Conservation (phyloP, 2,797 vertebrate species). For the Parauchenoglanis ngamensis region DNA sequence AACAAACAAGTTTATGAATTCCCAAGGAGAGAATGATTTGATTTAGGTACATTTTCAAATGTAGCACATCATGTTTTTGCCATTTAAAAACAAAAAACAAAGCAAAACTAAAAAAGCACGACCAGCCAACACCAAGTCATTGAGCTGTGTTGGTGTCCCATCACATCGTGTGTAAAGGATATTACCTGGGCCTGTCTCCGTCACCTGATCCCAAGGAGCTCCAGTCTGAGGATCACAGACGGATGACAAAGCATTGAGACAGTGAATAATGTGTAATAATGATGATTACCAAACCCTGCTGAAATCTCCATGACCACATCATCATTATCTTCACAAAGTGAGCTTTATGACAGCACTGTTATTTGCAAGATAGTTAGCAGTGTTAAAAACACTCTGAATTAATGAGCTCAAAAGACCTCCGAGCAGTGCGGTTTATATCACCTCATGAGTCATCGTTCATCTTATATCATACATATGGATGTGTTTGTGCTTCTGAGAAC, state of each 20-base stretch:
- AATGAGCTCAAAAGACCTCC: slow-evolving; percentile 21
- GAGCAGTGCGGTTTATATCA: background rate
- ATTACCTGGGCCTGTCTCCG: background rate
- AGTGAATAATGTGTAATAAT: background rate
- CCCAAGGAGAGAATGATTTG: background rate
- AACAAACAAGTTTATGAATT: background rate
- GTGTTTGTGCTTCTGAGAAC: background rate
- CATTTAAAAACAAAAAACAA: background rate
- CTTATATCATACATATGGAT: slow-evolving; percentile 17
- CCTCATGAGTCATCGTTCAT: slow-evolving; percentile 1
- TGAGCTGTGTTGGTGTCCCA: background rate
- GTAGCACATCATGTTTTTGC: background rate
- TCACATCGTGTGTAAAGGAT: background rate
- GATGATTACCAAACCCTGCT: background rate
- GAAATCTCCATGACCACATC: background rate
- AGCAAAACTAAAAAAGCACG: no score
- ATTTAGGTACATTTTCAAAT: background rate
- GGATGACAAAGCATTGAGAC: no score
- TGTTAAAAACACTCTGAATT: slow-evolving; percentile 14
- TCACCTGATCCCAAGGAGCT: background rate
- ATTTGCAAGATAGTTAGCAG: slow-evolving; percentile 3
- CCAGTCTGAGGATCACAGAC: no score
- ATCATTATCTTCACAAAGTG: slow-evolving; percentile 10
- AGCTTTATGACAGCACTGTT: background rate
- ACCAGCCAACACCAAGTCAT: background rate